Conservation (phyloP, 1,140 invertebrate species). For the Eubasilissa regina region DNA sequence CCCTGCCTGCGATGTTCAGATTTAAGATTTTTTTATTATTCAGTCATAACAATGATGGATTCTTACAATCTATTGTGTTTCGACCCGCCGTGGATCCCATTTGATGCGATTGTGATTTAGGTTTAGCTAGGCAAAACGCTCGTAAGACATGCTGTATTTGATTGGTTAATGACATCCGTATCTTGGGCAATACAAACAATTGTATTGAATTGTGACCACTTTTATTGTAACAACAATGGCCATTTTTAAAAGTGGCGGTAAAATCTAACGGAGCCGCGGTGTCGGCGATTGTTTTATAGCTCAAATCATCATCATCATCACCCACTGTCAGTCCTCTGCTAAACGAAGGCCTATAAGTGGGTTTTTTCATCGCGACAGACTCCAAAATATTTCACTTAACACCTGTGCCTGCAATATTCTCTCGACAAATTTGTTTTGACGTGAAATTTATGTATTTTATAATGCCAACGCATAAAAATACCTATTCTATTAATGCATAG, state of each 20-base stretch:
- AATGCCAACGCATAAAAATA: no score
- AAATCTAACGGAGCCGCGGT: not conserved
- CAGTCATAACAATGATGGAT: constrained; percentile 32
- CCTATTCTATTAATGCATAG: no score
- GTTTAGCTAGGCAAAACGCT: constrained; percentile 40
- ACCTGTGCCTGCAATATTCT: no score
- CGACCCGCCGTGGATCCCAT: constrained; percentile 4
- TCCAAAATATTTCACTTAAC: no score
- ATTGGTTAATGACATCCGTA: constrained; percentile 19
- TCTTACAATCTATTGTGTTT: constrained; percentile 35
- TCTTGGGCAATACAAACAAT: not conserved
- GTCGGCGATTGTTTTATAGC: no score
- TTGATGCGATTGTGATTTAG: constrained; percentile 16
- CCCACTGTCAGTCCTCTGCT: no score
- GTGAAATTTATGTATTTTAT: no score
- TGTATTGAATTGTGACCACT: constrained; percentile 11
- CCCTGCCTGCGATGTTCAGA: not conserved
- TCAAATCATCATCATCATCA: no score
- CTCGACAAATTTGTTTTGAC: no score
- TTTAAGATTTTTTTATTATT: constrained; percentile 22
- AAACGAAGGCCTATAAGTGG: no score
- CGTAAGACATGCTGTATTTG: constrained; percentile 44
- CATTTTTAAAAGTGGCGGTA: constrained; percentile 9
- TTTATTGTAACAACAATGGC: constrained; percentile 18
- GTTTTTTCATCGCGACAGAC: no score